These are phyloP conservation scores for Onychomys torridus DNA, from an alignment of 2,797 vertebrate species.

Conservation along the genomic window DNA sequence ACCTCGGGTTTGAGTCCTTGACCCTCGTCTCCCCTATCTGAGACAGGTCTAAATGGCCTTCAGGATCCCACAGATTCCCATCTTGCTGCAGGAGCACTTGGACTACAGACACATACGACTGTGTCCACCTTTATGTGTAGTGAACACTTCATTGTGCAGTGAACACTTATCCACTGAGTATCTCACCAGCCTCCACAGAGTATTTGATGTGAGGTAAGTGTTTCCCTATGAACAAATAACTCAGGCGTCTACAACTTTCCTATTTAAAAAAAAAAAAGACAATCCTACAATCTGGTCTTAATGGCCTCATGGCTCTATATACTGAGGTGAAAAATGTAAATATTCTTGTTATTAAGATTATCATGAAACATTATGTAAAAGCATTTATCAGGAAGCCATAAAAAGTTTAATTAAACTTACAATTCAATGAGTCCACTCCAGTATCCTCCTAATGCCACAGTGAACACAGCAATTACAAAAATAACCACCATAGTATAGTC, in stretches of 20 bases:
- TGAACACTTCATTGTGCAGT: background rate
- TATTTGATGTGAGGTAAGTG: background rate
- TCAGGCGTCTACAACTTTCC: background rate
- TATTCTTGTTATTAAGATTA: constrained; percentile 21
- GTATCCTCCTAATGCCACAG: constrained; percentile 93
- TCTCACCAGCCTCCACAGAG: background rate
- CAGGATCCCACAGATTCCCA: background rate
- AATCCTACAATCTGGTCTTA: background rate
- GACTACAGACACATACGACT: background rate
- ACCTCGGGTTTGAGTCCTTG: background rate
- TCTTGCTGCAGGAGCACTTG: background rate
- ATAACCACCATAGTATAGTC: constrained; percentile 94
- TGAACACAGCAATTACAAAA: constrained; percentile 93
- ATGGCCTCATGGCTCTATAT: background rate
- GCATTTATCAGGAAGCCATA: constrained; percentile 40
- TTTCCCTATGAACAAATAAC: background rate
- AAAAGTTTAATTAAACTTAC: constrained; percentile 87
- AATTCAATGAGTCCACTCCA: constrained; percentile 95
- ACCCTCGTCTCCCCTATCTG: background rate
- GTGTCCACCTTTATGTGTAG: background rate
- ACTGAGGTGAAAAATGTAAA: constrained; percentile 11
- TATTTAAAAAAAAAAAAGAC: background rate
- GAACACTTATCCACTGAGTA: background rate
- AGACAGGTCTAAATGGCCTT: background rate
- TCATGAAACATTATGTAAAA: constrained; percentile 19